Base-by-base conservation (phyloP, 2,888 invertebrate species). In the Standfussiana lucernea region DNA sequence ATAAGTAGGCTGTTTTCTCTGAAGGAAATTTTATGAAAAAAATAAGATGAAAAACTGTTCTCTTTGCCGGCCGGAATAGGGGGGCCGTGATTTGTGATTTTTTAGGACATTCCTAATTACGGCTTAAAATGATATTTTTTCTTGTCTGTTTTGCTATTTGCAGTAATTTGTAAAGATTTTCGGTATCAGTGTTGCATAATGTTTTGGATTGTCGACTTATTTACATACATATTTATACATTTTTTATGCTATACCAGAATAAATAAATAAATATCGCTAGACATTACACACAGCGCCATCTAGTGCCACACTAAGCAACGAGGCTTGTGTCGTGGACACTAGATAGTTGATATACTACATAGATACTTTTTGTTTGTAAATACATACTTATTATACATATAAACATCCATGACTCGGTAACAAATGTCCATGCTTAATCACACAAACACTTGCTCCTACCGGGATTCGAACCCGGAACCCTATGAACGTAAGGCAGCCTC, bases 1-100 rank as follows among this genome's bases (percentile, higher is more conserved):
- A 72, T 88, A 90, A 91, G 90, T 88, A 90, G 87, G 86, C 87
- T 88, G 88, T 88, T 89, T 90, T 90, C 78, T 83, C 82, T 67
- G 72, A 82, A 83, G 77, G 71, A 83, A 89, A 88, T 90, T 87
- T 86, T 84, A 87, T 79, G 85, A 73, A 83, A 85, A 75, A 86
- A 86, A 84, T 84, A 66, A 72, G 75, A 83, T 61, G 85, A 79
- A 76, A 85, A 77, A 83, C 77, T 74, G 77, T 73, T 85, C 62
- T 47, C 50, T 40, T 64, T n/a, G 47, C 66, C 37, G 50, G 40
- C 67, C 59, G 64, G 66, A 71, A 61, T 73, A 59, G 32, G 56
- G 47, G 24, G 37, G 35, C 53, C 37, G 47, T 80, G 68, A 73
- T 74, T 80, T 78, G 64, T 64, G 53, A 28, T 53, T 61, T 61